Conservation (phyloP, 2,888 invertebrate genomes). For the Lampropteryx suffumata region DNA sequence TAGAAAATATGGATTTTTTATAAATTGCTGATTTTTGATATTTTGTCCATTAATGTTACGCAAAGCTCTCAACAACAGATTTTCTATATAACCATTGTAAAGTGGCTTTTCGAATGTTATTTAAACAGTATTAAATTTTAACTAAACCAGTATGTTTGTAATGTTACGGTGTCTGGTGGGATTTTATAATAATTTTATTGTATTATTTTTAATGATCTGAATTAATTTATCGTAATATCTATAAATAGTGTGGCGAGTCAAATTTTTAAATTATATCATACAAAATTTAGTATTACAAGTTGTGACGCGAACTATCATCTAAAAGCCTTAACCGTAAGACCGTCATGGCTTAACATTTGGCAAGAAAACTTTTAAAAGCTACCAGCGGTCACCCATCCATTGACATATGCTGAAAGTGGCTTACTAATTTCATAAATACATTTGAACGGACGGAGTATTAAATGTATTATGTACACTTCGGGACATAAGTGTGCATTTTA, state of each 20-base stretch:
- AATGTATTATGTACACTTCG: neutral
- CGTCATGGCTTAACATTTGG: too few species aligned
- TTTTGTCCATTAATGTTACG: neutral
- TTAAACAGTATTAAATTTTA: constrained; percentile 25
- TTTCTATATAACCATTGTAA: constrained; percentile 6
- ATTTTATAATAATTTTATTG: neutral
- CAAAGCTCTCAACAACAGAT: neutral
- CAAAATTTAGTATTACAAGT: too few species aligned
- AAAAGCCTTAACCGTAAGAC: too few species aligned
- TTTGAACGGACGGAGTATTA: neutral
- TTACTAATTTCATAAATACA: too few species aligned
- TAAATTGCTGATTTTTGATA: too few species aligned
- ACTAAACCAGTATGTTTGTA: constrained; percentile 23
- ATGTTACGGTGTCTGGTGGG: constrained; percentile 12
- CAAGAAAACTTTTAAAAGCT: neutral
- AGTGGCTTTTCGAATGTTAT: constrained; percentile 22
- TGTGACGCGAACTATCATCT: too few species aligned
- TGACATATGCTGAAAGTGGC: neutral
- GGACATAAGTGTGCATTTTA: neutral
- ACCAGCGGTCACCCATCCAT: constrained; percentile 1
- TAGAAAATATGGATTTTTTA: too few species aligned
- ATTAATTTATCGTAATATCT: neutral
- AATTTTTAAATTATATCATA: too few species aligned
- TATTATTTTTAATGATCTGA: constrained; percentile 4
- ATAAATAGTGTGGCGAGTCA: too few species aligned